Conservation (phyloP, 2,113 vertebrate genomes). For the Erinaceus europaeus region DNA sequence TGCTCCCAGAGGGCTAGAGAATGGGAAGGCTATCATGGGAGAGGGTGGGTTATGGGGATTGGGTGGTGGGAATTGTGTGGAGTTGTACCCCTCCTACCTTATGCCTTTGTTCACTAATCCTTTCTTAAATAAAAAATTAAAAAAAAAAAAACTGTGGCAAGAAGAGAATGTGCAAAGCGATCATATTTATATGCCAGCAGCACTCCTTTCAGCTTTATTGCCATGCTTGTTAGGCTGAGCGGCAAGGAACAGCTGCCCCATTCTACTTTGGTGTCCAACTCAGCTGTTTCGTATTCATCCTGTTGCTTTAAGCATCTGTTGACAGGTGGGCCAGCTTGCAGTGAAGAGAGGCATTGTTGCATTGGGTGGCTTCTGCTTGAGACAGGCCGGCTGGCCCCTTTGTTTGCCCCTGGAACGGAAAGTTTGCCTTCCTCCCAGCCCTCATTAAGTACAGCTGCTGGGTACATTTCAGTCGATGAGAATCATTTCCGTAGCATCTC, state of each 20-base stretch:
- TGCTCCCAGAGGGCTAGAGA: too few relatives aligned
- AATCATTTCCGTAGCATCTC: constrained; percentile 34
- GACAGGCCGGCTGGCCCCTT: constrained; percentile 54
- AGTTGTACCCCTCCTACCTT: too few relatives aligned
- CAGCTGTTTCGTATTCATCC: constrained; percentile 72
- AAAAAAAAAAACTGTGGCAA: constrained; percentile 31
- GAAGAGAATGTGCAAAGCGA: neutral
- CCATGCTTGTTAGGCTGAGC: constrained; percentile 55
- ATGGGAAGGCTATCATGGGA: too few relatives aligned
- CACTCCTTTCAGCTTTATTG: constrained; percentile 34
- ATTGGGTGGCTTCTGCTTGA: constrained; percentile 56
- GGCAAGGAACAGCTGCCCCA: constrained; percentile 64
- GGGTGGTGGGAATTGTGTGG: too few relatives aligned
- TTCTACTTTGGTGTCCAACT: constrained; percentile 45
- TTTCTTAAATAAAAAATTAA: neutral
- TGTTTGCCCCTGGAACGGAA: constrained; percentile 49
- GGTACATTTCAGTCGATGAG: constrained; percentile 41
- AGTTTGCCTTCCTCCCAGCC: neutral
- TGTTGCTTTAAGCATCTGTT: constrained; percentile 73
- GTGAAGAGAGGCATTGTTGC: constrained; percentile 68
- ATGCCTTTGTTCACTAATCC: too few relatives aligned
- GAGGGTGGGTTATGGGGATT: too few relatives aligned
- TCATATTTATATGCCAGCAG: constrained; percentile 30
- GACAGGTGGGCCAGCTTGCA: constrained; percentile 71
- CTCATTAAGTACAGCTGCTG: constrained; percentile 64